Percentiles rank a stretch among this genome's conserved stretches.
These are phyloP conservation scores for Aelia acuminata DNA, from an alignment of 2,888 invertebrate genomes.

Conservation along the genomic window DNA sequence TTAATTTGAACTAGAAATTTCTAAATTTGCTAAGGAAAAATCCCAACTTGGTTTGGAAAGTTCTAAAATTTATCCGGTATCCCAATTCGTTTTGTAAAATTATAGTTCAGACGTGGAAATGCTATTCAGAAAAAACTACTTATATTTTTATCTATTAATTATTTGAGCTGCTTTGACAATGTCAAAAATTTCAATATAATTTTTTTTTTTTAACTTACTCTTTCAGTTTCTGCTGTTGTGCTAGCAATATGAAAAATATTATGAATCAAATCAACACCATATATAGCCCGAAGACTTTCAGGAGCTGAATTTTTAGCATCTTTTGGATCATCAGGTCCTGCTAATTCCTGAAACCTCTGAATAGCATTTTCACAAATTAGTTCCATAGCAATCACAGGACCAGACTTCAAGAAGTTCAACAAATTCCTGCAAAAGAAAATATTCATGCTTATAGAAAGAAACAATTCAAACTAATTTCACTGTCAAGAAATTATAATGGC, in stretches of 20 bases:
- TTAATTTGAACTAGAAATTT: too few species aligned
- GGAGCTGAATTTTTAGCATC: constrained; percentile 74
- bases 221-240: constrained; percentile 72
- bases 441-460: background rate
- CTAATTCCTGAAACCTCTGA: constrained; percentile 73
- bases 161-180: too few species aligned
- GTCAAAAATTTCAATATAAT: background rate
- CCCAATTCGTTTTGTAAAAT: too few species aligned
- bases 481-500: too few species aligned
- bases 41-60: too few species aligned
- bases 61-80: too few species aligned
- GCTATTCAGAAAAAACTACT: too few species aligned
- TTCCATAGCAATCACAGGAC: constrained; percentile 80
- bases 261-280: constrained; percentile 77
- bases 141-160: too few species aligned
- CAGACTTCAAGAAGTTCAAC: constrained; percentile 70
- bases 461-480: too few species aligned
- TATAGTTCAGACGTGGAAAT: too few species aligned
- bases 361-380: constrained; percentile 81
- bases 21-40: too few species aligned
- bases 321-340: constrained; percentile 77
- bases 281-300: constrained; percentile 76
- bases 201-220: constrained; percentile 68
- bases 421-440: background rate
- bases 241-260: constrained; percentile 81